These are phyloP conservation scores for Leptinotarsa lineolata DNA, from an alignment of 1,140 invertebrate genomes.

Conservation along the genomic window DNA sequence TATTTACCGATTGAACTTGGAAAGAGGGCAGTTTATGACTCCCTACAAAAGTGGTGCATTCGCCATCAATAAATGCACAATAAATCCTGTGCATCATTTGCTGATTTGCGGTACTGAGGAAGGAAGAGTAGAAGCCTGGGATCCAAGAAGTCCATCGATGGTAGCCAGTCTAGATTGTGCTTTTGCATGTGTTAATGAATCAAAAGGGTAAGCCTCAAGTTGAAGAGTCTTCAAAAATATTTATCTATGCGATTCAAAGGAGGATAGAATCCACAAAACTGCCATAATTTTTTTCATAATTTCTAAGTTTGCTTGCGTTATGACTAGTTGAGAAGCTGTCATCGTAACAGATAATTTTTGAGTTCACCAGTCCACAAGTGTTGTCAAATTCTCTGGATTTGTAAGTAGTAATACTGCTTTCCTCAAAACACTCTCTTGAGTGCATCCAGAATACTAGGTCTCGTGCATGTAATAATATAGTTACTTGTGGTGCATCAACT, in stretches of 20 bases:
- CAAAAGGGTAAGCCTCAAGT: slow-evolving; percentile 52
- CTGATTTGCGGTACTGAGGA: slow-evolving; percentile 87
- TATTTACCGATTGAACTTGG: slow-evolving; percentile 93
- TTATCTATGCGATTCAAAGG: background rate
- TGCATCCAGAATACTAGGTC: too few species aligned
- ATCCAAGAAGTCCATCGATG: slow-evolving; percentile 77
- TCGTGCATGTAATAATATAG: too few species aligned
- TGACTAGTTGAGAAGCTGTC: too few species aligned
- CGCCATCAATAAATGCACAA: slow-evolving; percentile 82
- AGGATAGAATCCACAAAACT: too few species aligned
- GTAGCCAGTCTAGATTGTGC: slow-evolving; percentile 87
- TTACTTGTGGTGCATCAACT: too few species aligned
- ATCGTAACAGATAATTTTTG: too few species aligned
- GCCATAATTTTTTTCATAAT: too few species aligned
- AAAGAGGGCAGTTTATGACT: slow-evolving; percentile 91
- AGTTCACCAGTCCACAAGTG: too few species aligned
- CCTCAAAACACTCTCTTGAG: too few species aligned
- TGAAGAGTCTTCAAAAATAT: background rate
- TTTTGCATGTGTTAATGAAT: slow-evolving; percentile 68
- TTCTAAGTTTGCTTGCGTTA: too few species aligned
- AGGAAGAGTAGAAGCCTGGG: slow-evolving; percentile 95
- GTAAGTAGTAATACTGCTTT: too few species aligned
- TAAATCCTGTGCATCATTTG: slow-evolving; percentile 89
- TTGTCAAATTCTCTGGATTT: too few species aligned
- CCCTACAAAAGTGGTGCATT: slow-evolving; percentile 76